These are phyloP conservation scores for Naso thynnoides DNA, from an alignment of 2,797 vertebrate species.

Conservation along the genomic window DNA sequence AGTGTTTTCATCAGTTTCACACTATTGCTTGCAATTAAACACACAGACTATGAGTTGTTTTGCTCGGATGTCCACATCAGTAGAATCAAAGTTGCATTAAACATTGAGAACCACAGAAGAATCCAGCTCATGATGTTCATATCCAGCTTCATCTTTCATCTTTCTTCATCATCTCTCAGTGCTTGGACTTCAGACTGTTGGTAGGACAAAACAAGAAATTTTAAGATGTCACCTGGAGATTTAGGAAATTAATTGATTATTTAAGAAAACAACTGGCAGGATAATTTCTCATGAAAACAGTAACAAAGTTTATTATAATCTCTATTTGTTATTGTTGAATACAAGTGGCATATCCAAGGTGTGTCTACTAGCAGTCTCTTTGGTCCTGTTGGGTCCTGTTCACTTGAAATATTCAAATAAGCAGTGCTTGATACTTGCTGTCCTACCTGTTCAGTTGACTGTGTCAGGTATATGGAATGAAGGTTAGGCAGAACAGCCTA, in stretches of 20 bases:
- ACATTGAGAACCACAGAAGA: neutral
- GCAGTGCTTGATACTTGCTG: constrained; percentile 23
- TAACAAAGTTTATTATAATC: neutral
- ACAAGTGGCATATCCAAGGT: neutral
- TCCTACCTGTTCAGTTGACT: constrained; percentile 41
- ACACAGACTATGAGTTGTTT: neutral
- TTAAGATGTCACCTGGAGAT: no score
- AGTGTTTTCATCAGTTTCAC: no score
- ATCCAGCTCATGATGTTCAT: neutral
- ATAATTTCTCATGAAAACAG: neutral
- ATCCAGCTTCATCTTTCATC: neutral
- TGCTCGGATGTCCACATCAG: neutral
- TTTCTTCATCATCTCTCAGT: no score
- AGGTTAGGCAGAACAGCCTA: no score
- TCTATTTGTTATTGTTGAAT: neutral
- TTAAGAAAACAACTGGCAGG: neutral
- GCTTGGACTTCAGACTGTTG: no score
- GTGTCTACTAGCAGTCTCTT: neutral
- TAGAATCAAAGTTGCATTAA: neutral
- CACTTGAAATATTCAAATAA: constrained; percentile 40
- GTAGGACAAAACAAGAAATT: neutral
- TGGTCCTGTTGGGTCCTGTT: constrained; percentile 6
- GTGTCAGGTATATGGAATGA: no score
- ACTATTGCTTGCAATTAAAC: neutral
- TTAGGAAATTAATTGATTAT: neutral